Evolutionary conservation across 2,888 invertebrate genomes (phyloP), one percentile per base, ranked within the genome.

Genomic region (Scaeva pyrastri): DNA sequence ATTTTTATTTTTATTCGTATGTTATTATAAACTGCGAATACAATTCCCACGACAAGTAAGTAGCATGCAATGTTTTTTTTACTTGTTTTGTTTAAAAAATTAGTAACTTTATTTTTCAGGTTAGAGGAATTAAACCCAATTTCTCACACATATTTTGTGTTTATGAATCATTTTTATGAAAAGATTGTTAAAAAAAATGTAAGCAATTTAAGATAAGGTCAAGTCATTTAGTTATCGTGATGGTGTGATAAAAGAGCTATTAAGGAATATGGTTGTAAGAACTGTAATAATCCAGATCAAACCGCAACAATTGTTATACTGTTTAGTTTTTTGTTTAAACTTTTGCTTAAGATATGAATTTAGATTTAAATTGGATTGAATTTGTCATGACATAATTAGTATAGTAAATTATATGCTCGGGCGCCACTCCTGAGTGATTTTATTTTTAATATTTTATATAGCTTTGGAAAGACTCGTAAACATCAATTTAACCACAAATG

Each of bases 41-140:
- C 60, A 68, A 68, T 81, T 86, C 85, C 81, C 85, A 86, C 85
- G 85, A 74, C 76, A 56, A 73, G 48, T 23, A 50, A 41, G 62
- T 48, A 77, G 73, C 85, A 85, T 81, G 85, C 85, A 85, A 85
- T 31, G 45, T 45, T 71, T 52, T 62, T 60, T 60, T 43, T 50
- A 26, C 70, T 31, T 60, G 45, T 70, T 55, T 56, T 12, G 12
- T 12, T 50, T 52, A 16, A 31, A 14, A 64, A 48, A 36, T 48
- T 48, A 31, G 31, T 31, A 66, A 66, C 64, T 41, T 21, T 58
- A 26, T 19, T n/a, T 19, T 14, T 36, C 72, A 56, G 78, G 68
- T 73, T 70, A 60, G 78, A 73, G 52, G 58, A 71, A 56, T 52
- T 79, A 70, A 76, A 77, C 50, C 14, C 52, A 36, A 77, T 74